These are phyloP conservation scores for Petrocephalus sullivani DNA, from an alignment of 2,797 vertebrate species.

Conservation along the genomic window DNA sequence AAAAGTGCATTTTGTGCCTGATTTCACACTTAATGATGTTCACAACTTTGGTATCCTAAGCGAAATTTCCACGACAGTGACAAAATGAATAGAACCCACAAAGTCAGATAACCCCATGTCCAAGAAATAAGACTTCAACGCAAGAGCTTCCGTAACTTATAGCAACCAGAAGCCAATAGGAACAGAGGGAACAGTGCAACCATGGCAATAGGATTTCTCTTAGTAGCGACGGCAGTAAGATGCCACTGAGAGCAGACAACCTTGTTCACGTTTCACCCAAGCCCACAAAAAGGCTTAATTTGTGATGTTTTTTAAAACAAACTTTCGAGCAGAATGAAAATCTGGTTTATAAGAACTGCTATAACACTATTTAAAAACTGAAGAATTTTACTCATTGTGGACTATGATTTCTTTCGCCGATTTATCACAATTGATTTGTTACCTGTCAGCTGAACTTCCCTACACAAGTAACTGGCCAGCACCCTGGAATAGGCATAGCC, in stretches of 20 bases:
- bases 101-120: slow-evolving; percentile 43
- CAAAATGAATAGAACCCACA: slow-evolving; percentile 20
- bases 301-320: not conserved
- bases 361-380: not conserved
- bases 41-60: not conserved
- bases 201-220: slow-evolving; percentile 70
- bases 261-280: slow-evolving; percentile 2
- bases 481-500: not conserved
- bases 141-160: slow-evolving; percentile 66
- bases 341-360: not conserved
- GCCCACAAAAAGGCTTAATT: not conserved
- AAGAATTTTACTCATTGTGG: not conserved
- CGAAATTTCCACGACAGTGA: not conserved
- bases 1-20: not conserved
- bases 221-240: slow-evolving; percentile 46
- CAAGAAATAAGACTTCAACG: slow-evolving; percentile 48
- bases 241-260: slow-evolving; percentile 15
- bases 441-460: slow-evolving; percentile 6
- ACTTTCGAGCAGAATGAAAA: not conserved
- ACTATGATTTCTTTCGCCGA: not conserved
- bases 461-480: not conserved
- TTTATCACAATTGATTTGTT: not conserved
- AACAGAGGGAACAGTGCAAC: slow-evolving; percentile 63
- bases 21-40: not conserved
- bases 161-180: slow-evolving; percentile 81